These are phyloP conservation scores for Anguilla anguilla DNA, from an alignment of 2,797 vertebrate genomes.

Conservation along the genomic window DNA sequence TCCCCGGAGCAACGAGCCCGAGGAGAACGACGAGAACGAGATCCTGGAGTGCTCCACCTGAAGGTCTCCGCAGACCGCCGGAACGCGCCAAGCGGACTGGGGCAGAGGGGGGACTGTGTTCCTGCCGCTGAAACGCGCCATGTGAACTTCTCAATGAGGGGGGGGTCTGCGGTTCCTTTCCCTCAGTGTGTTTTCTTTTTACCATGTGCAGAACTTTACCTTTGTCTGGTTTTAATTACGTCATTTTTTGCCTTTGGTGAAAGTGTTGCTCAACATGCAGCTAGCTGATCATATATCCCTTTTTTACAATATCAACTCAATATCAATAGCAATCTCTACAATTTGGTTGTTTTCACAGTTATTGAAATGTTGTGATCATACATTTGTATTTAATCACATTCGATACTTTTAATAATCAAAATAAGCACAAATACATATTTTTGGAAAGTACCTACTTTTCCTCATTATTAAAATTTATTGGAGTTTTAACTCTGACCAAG, in stretches of 20 bases:
- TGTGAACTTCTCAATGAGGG: background rate
- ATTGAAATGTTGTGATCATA: background rate
- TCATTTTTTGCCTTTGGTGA: background rate
- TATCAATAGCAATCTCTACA: no score
- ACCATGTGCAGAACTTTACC: background rate
- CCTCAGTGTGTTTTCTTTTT: background rate
- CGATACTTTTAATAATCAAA: background rate
- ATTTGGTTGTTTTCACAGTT: background rate
- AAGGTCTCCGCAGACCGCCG: background rate
- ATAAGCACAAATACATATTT: background rate
- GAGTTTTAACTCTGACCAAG: background rate
- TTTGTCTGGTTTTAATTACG: background rate
- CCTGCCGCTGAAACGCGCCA: background rate
- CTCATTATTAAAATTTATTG: background rate
- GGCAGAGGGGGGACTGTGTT: background rate
- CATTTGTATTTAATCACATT: background rate
- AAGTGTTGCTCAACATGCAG: background rate
- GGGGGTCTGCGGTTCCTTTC: no score
- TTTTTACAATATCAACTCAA: background rate
- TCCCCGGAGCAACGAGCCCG: conserved; percentile 70
- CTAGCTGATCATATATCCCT: background rate
- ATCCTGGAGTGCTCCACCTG: conserved; percentile 29
- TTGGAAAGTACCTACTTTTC: background rate
- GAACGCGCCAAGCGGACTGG: background rate
- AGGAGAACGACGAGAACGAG: conserved; percentile 83